phyloP scores from a whole-genome alignment of 2,113 vertebrate genomes.

The Larimichthys crocea region DNA sequence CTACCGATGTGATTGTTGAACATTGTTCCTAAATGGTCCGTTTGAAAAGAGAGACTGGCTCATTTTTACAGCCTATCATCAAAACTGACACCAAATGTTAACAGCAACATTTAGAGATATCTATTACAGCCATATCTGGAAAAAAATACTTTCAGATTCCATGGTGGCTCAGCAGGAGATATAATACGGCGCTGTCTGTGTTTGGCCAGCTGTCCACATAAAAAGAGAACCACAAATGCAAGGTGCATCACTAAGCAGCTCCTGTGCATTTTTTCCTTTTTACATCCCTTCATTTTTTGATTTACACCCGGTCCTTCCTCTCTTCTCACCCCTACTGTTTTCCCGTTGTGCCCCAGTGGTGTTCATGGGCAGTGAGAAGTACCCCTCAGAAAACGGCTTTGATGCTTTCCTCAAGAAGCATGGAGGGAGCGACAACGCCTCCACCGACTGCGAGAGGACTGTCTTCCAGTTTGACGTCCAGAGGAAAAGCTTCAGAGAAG shows the following conservation, averaged over 20 bases:
- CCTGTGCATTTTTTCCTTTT: not conserved
- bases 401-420: slow-evolving; percentile 97
- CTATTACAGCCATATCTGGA: not conserved
- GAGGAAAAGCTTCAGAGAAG: slow-evolving; percentile 95
- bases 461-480: slow-evolving; percentile 98
- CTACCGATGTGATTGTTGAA: slow-evolving; percentile 26
- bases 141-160: slow-evolving; percentile 11
- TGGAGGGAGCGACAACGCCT: slow-evolving; percentile 96
- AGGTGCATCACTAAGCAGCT: not conserved
- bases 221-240: slow-evolving; percentile 31
- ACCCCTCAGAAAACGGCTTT: slow-evolving; percentile 97
- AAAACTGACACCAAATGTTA: slow-evolving; percentile 41
- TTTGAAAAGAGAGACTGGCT: slow-evolving; percentile 38
- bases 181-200: slow-evolving; percentile 11
- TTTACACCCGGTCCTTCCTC: not conserved
- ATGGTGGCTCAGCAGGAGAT: slow-evolving; percentile 12
- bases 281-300: not conserved
- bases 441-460: slow-evolving; percentile 96
- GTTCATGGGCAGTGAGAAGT: slow-evolving; percentile 98
- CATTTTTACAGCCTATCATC: slow-evolving; percentile 38
- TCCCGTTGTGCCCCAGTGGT: slow-evolving; percentile 87
- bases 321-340: not conserved
- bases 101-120: slow-evolving; percentile 40
- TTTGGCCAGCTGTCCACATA: slow-evolving; percentile 25
- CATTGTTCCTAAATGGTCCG: slow-evolving; percentile 43